A percentile compares a stretch with the other conserved stretches of the same genome.
phyloP scores from a whole-genome alignment of 2,797 vertebrate species.

The Amazona ochrocephala region DNA sequence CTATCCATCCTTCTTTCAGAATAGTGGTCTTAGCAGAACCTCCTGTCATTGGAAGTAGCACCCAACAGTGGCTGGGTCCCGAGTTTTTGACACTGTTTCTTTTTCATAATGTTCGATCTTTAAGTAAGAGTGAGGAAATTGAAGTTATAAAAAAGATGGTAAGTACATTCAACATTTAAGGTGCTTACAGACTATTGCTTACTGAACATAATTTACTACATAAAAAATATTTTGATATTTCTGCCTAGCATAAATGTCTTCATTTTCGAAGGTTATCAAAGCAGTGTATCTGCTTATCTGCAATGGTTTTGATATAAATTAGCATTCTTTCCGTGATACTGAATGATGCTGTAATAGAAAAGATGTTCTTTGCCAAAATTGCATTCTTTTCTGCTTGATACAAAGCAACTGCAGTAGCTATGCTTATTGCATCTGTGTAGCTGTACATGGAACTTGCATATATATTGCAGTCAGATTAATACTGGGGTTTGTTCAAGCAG shows the following conservation, averaged over 20 bases:
- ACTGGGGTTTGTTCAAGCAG: conserved; percentile 71
- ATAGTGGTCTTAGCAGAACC: conserved; percentile 94
- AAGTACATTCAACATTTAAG: conserved; percentile 52
- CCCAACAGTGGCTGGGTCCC: conserved; percentile 93
- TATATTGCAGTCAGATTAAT: neutral
- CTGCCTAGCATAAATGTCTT: neutral
- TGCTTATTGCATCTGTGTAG: neutral
- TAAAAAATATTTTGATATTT: neutral
- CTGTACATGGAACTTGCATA: neutral
- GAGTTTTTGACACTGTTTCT: conserved; percentile 96
- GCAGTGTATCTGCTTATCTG: neutral
- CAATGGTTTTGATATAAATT: neutral
- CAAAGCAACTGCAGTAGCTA: neutral
- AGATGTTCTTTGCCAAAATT: neutral
- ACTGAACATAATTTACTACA: neutral
- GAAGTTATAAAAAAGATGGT: conserved; percentile 89
- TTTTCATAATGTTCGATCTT: conserved; percentile 87
- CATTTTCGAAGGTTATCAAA: neutral
- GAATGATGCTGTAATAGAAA: neutral
- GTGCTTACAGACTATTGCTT: neutral
- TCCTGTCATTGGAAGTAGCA: conserved; percentile 81
- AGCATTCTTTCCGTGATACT: neutral
- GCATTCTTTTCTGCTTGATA: neutral
- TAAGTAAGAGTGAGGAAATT: conserved; percentile 87
- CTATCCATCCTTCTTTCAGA: conserved; percentile 93